Percentiles rank a stretch among this genome's conserved stretches.
These are phyloP conservation scores for Meriones psammophilus DNA, from an alignment of 2,797 vertebrate species.

Conservation along the genomic window DNA sequence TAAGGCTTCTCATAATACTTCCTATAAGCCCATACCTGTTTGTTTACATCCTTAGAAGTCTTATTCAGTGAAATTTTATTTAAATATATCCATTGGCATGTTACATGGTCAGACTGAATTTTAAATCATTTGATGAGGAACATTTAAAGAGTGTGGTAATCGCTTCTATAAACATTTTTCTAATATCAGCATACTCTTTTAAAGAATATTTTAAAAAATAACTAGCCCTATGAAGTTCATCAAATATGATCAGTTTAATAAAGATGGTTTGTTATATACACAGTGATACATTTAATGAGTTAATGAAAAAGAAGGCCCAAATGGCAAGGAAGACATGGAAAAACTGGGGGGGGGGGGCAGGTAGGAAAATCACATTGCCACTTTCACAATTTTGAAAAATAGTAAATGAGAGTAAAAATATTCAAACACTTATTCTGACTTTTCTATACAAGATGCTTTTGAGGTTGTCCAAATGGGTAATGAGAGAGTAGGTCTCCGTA, in stretches of 20 bases:
- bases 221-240: not conserved
- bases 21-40: too few species aligned
- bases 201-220: slow-evolving; percentile 13
- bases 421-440: not conserved
- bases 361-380: not conserved
- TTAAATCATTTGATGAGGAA: slow-evolving; percentile 18
- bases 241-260: not conserved
- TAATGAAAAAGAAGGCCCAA: not conserved
- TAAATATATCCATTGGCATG: not conserved
- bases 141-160: not conserved
- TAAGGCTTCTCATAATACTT: too few species aligned
- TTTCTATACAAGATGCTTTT: not conserved
- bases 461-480: not conserved
- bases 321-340: too few species aligned
- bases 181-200: not conserved
- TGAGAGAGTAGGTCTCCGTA: not conserved
- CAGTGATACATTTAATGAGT: not conserved
- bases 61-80: not conserved
- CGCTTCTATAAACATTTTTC: not conserved
- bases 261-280: not conserved
- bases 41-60: not conserved
- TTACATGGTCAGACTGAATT: not conserved
- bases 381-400: slow-evolving; percentile 25
- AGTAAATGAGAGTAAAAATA: not conserved
- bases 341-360: fast-evolving